Evolutionary conservation across 2,113 vertebrate genomes (phyloP), one percentile per base, ranked within the genome.

Genomic region (Nycticryphes semicollaris): DNA sequence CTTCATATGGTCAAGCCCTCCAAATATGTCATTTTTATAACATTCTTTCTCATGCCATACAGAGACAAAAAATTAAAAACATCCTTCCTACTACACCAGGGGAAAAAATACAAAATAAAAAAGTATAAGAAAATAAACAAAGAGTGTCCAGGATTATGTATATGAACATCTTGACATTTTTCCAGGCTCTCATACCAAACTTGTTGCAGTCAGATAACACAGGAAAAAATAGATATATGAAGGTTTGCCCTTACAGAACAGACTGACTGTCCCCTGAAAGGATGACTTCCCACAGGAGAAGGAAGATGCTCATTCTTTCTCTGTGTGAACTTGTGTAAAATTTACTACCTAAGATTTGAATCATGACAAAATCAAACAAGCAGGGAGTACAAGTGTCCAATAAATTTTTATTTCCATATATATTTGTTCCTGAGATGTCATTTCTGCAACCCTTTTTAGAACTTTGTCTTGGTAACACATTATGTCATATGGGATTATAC

Each of bases 111-210:
- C 14, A 14, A 15, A 56, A 19, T 10, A 15, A 8, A 18, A 43
- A 20, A 35, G 16, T 21, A 14, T 33, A 53, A 90, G 53, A 76
- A 83, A 88, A 64, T 21, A 50, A 79, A 77, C 14, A 7, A 6
- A 63, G 14, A 2, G 1, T 43, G 1, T 80, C 19, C 7, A 30
- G 12, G 11, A 17, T 28, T 68, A 48, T 0, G 0, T n/a, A 15
- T 16, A 4, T 78, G 37, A 78, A 18, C 53, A 16, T 60, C 54
- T 54, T 14, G 48, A 7, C 6, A 9, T 80, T 83, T 89, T 53
- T 37, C 10, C 27, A 90, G 25, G 10, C 3, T 53, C 7, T 50
- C 7, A 54, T 24, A 53, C 41, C 0, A 14, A 78, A 74, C 2
- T 47, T 48, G 60, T 30, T 69, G 77, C 6, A 62, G 66, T 63